These are phyloP conservation scores for Mungos mungo DNA, from an alignment of 2,113 vertebrate species.

Conservation along the genomic window DNA sequence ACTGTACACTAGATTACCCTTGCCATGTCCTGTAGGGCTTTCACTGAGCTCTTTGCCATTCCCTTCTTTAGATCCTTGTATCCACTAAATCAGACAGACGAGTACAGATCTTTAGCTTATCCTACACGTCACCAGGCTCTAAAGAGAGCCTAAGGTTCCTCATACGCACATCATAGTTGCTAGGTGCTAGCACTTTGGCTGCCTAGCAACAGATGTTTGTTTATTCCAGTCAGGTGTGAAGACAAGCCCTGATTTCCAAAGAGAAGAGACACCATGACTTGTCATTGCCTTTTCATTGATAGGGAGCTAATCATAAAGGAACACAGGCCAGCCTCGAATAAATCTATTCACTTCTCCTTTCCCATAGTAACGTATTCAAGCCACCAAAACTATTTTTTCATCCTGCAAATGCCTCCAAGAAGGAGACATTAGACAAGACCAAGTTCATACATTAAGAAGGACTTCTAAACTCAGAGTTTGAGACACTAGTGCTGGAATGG, in stretches of 20 bases:
- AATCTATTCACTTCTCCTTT: not conserved
- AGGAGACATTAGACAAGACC: not conserved
- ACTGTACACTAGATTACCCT: not conserved
- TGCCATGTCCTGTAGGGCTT: slow-evolving; percentile 21
- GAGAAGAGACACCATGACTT: slow-evolving; percentile 71
- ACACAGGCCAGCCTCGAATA: not conserved
- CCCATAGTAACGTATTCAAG: not conserved
- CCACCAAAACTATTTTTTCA: not conserved
- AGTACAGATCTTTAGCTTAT: not conserved
- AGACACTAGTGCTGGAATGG: not conserved
- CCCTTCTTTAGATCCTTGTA: slow-evolving; percentile 66
- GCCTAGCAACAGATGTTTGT: slow-evolving; percentile 87
- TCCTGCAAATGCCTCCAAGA: not conserved
- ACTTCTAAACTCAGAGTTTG: not conserved
- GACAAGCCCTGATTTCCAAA: slow-evolving; percentile 76
- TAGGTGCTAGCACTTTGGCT: slow-evolving; percentile 83
- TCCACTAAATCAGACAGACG: slow-evolving; percentile 47
- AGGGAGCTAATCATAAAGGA: slow-evolving; percentile 24
- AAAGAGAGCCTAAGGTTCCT: slow-evolving; percentile 69
- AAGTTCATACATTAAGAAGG: not conserved
- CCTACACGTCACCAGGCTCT: not conserved
- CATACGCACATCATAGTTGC: slow-evolving; percentile 83
- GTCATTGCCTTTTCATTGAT: slow-evolving; percentile 61
- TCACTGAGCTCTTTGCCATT: not conserved
- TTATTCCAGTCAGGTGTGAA: slow-evolving; percentile 83